These are phyloP conservation scores for Coelopa frigida DNA, from an alignment of 1,140 invertebrate genomes.

Conservation along the genomic window DNA sequence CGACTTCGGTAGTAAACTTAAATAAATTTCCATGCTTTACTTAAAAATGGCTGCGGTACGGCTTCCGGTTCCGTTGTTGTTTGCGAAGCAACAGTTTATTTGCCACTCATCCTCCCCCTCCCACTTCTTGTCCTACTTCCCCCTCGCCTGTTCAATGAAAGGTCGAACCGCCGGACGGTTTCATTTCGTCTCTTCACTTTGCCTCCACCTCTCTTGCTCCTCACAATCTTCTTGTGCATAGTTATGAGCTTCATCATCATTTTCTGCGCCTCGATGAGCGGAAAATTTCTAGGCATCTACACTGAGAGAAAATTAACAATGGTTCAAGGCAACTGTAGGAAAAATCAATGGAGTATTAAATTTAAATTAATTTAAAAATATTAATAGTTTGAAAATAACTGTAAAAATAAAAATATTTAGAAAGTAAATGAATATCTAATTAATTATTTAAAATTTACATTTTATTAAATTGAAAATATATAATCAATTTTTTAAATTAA, in stretches of 20 bases:
- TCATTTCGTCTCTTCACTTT: constrained; percentile 6
- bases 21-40: constrained; percentile 10
- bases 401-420: neutral
- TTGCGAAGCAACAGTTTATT: constrained; percentile 1
- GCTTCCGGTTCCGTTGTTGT: too few relatives aligned
- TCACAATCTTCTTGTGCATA: constrained; percentile 1
- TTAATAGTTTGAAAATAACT: neutral
- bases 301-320: neutral
- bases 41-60: neutral
- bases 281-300: constrained; percentile 6
- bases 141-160: neutral
- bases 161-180: neutral
- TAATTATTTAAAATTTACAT: too few relatives aligned
- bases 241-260: constrained; percentile 6
- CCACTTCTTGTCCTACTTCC: neutral
- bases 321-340: neutral
- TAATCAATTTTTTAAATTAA: too few relatives aligned
- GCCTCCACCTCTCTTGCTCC: neutral
- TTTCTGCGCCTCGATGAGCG: constrained; percentile 12
- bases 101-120: neutral
- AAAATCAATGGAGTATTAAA: neutral
- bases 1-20: constrained; percentile 11
- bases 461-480: too few relatives aligned
- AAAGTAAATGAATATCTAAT: neutral
- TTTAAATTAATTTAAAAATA: neutral